Percentiles rank a stretch among this genome's conserved stretches.
Evolutionary conservation across 2,113 vertebrate species (phyloP).

Genomic region (Sardina pilchardus): DNA sequence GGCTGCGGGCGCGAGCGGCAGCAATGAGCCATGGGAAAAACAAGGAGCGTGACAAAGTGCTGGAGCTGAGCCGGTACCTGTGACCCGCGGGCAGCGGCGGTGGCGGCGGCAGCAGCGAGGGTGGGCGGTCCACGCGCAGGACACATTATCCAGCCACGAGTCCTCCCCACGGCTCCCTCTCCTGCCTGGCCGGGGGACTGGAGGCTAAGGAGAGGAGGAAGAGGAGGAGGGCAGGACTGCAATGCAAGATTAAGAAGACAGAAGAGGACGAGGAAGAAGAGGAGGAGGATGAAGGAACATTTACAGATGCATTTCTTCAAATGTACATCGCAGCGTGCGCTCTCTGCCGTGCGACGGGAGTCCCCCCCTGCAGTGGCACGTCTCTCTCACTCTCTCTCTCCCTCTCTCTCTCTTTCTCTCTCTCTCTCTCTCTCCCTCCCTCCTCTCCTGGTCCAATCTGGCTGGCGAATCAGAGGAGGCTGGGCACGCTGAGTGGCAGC

Average conservation of each 20-base stretch:
- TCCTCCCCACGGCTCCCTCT: neutral
- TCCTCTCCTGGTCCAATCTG: constrained; percentile 7
- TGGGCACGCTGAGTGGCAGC: constrained; percentile 58
- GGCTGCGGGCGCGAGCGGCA: neutral
- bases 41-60: neutral
- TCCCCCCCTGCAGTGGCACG: constrained; percentile 14
- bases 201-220: constrained; percentile 29
- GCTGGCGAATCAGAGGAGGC: constrained; percentile 34
- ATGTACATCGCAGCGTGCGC: constrained; percentile 29
- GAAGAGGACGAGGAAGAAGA: neutral
- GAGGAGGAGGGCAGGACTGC: constrained; percentile 25
- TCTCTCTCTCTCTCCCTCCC: constrained; percentile 4
- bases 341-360: neutral
- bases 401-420: constrained; percentile 47
- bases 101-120: too few species aligned
- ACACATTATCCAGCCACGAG: neutral
- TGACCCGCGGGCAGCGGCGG: neutral
- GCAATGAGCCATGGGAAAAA: constrained; percentile 20
- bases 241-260: neutral
- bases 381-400: constrained; percentile 42
- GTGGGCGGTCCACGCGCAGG: neutral
- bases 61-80: constrained; percentile 24
- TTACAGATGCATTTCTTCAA: neutral
- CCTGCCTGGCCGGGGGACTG: neutral
- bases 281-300: neutral